These are phyloP conservation scores for Melangyna quadrimaculata DNA, from an alignment of 2,888 invertebrate species.

Conservation along the genomic window DNA sequence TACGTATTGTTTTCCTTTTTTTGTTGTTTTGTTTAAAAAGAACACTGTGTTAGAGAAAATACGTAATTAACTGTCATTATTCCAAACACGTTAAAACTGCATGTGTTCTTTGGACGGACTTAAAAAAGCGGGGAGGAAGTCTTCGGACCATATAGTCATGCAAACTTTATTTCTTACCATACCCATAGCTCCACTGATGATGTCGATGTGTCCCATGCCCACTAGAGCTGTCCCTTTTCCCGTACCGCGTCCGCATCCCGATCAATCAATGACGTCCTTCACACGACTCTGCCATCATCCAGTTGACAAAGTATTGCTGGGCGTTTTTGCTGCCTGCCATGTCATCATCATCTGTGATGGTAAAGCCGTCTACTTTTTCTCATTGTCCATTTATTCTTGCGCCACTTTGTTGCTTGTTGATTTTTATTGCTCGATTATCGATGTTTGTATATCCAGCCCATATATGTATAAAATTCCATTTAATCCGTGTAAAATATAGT, in stretches of 20 bases:
- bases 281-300: constrained; percentile 15
- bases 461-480: neutral
- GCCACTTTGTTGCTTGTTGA: constrained; percentile 67
- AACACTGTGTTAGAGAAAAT: constrained; percentile 19
- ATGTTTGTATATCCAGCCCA: neutral
- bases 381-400: constrained; percentile 58
- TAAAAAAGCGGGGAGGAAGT: constrained; percentile 37
- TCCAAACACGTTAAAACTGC: constrained; percentile 65
- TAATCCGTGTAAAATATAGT: constrained; percentile 20
- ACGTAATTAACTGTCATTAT: constrained; percentile 69
- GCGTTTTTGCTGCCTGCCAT: constrained; percentile 29
- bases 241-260: neutral
- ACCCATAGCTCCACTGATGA: no score
- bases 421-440: constrained; percentile 55
- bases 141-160: constrained; percentile 51
- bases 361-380: constrained; percentile 29
- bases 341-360: constrained; percentile 36
- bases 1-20: constrained; percentile 5
- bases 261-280: constrained; percentile 60
- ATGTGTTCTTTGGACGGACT: constrained; percentile 41
- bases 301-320: constrained; percentile 42
- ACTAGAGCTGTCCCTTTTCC: neutral
- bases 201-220: neutral
- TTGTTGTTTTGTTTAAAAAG: neutral
- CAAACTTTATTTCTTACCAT: constrained; percentile 26